A percentile compares a stretch with the other conserved stretches of the same genome.
Conservation (phyloP, 2,113 vertebrate species). For the Propithecus coquereli region DNA sequence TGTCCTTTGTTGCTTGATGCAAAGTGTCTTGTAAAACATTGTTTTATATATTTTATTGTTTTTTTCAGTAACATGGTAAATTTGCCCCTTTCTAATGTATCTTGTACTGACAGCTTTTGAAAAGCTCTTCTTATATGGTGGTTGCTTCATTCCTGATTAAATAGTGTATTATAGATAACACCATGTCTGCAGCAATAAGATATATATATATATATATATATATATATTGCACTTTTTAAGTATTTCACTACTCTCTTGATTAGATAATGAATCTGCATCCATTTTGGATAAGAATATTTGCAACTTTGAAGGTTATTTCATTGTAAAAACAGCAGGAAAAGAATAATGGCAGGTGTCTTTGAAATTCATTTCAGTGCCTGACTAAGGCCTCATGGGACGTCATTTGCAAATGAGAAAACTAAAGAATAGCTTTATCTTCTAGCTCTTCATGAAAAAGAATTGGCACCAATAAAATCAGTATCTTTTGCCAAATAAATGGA, state of each 20-base stretch:
- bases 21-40: not conserved
- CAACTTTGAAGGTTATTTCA: constrained; percentile 20
- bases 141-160: not conserved
- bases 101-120: not conserved
- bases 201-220: not conserved
- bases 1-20: not conserved
- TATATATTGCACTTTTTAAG: not conserved
- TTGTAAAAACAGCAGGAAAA: constrained; percentile 8
- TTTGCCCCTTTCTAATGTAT: not conserved
- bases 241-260: constrained; percentile 18
- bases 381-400: not conserved
- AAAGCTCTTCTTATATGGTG: not conserved
- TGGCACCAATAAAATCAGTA: constrained; percentile 5
- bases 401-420: constrained; percentile 51
- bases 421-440: constrained; percentile 36
- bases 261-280: not conserved
- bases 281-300: constrained; percentile 17
- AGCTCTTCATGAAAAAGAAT: not conserved
- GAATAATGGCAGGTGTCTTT: constrained; percentile 14
- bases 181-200: not conserved
- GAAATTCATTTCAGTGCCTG: constrained; percentile 29
- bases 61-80: not conserved
- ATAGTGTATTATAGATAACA: not conserved
- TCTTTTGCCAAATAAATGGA: constrained; percentile 50
- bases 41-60: not conserved